A percentile compares a stretch with the other conserved stretches of the same genome.
These are phyloP conservation scores for Lophura nycthemera DNA, from an alignment of 2,113 vertebrate species.

Conservation along the genomic window DNA sequence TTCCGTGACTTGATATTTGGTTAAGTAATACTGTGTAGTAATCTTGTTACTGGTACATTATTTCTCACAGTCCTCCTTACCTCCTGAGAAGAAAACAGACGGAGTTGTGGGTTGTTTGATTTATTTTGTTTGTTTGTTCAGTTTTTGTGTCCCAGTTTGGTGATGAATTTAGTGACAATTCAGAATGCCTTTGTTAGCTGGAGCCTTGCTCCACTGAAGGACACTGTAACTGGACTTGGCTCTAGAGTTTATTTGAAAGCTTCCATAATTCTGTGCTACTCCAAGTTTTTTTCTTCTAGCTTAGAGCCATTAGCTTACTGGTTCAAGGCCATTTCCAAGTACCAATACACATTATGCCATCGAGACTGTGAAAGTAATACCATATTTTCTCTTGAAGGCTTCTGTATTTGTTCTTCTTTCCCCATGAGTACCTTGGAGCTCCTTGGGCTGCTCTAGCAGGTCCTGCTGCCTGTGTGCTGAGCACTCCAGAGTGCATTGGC, in stretches of 20 bases:
- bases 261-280: neutral
- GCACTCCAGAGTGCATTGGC: neutral
- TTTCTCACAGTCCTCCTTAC: neutral
- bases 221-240: neutral
- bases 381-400: neutral
- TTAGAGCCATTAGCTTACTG: neutral
- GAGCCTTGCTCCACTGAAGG: neutral
- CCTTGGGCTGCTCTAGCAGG: neutral
- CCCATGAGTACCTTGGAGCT: neutral
- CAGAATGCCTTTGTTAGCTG: neutral
- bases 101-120: neutral
- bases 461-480: neutral
- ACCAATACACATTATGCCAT: neutral
- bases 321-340: neutral
- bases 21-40: constrained; percentile 7
- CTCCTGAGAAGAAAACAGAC: neutral
- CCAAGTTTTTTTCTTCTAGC: neutral
- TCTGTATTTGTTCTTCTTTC: rapidly evolving
- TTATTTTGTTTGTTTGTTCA: neutral
- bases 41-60: neutral
- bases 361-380: neutral
- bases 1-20: neutral
- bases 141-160: neutral
- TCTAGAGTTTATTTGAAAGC: neutral
- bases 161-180: neutral